Evolutionary conservation across 2,888 invertebrate genomes (phyloP).

Genomic region (Drosophila borealis): DNA sequence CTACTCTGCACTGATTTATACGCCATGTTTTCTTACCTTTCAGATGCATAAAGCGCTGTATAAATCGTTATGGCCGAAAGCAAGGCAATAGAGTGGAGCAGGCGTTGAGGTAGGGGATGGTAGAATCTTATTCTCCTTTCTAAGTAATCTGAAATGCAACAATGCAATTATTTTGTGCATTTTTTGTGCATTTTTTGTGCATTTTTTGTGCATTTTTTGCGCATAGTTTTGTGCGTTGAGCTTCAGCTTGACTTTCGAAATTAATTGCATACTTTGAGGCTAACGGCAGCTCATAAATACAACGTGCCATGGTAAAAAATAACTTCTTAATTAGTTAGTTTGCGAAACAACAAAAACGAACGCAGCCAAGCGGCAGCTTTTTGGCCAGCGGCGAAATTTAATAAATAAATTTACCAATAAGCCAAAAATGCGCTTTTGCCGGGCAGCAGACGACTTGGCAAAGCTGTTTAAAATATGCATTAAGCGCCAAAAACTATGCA

Average conservation of each 20-base stretch:
- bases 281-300: conserved; percentile 52
- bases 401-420: conserved; percentile 77
- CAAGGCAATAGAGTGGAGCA: conserved; percentile 61
- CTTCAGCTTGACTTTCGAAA: conserved; percentile 44
- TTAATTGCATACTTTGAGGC: conserved; percentile 72
- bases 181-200: conserved; percentile 47
- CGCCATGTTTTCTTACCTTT: conserved; percentile 67
- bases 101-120: neutral
- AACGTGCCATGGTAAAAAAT: conserved; percentile 30
- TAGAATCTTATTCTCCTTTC: conserved; percentile 2
- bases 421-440: conserved; percentile 64
- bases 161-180: conserved; percentile 76
- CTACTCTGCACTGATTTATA: conserved; percentile 60
- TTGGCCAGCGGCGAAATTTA: conserved; percentile 59
- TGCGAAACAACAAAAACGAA: conserved; percentile 47
- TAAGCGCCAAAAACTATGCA: conserved; percentile 62
- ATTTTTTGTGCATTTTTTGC: conserved; percentile 57
- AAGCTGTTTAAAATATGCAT: conserved; percentile 72
- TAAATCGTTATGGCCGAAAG: conserved; percentile 53
- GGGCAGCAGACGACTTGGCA: conserved; percentile 43
- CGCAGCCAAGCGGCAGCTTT: conserved; percentile 43
- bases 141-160: conserved; percentile 59
- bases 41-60: conserved; percentile 62
- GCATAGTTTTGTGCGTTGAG: conserved; percentile 61
- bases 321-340: conserved; percentile 75